phyloP scores from a whole-genome alignment of 2,113 vertebrate species.

The Pithys albifrons region DNA sequence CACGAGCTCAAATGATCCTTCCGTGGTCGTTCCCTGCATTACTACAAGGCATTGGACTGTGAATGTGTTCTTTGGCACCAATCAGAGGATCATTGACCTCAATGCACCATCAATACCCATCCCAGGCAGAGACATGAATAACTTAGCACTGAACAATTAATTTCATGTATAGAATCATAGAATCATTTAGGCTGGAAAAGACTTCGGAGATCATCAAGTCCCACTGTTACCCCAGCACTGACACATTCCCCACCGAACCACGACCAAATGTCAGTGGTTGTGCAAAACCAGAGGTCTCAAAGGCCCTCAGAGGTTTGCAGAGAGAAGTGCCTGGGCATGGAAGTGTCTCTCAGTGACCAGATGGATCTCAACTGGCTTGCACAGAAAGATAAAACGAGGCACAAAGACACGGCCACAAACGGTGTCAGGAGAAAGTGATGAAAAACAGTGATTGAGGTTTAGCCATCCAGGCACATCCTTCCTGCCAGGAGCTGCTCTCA shows the following conservation, averaged over 20 bases:
- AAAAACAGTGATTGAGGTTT: not conserved
- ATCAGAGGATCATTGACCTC: constrained; percentile 25
- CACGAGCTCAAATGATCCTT: not conserved
- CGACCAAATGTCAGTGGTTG: not conserved
- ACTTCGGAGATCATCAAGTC: not conserved
- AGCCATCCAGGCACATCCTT: not conserved
- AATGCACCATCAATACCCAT: not conserved
- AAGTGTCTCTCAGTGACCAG: not conserved
- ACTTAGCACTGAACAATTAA: not conserved
- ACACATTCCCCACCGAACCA: not conserved
- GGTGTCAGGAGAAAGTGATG: not conserved
- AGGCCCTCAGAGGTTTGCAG: not conserved
- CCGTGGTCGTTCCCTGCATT: not conserved
- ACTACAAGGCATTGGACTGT: constrained; percentile 51
- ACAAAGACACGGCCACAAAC: not conserved
- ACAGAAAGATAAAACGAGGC: not conserved
- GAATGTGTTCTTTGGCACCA: constrained; percentile 56
- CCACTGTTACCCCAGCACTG: not conserved
- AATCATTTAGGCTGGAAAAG: not conserved
- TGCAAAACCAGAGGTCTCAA: not conserved
- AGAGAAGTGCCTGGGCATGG: not conserved
- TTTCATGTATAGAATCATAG: not conserved
- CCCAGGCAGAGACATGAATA: not conserved
- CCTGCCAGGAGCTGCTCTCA: not conserved
- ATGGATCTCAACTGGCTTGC: not conserved